Evolutionary conservation across 2,888 invertebrate genomes (phyloP).

Genomic region (Drosophila phalerata): DNA sequence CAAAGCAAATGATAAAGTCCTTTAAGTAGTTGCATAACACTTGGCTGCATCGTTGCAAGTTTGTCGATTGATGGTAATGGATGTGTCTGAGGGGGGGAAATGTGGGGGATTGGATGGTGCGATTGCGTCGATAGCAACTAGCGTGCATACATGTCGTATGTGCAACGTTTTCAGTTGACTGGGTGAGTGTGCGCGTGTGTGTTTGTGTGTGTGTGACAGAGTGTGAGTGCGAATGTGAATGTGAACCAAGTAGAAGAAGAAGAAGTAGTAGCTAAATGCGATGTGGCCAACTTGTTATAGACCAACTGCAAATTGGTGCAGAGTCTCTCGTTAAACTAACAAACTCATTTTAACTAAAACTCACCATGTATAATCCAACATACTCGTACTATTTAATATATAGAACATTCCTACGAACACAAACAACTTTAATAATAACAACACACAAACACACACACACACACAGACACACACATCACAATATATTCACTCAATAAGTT

Average conservation of each 20-base stretch:
- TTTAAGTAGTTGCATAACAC: slow-evolving; percentile 79
- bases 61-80: slow-evolving; percentile 3
- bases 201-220: not conserved
- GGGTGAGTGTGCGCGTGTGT: slow-evolving; percentile 40
- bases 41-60: slow-evolving; percentile 69
- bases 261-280: slow-evolving; percentile 20
- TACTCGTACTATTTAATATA: slow-evolving; percentile 25
- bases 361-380: slow-evolving; percentile 59
- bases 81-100: not conserved
- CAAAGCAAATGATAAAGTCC: slow-evolving; percentile 74
- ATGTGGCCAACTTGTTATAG: slow-evolving; percentile 60
- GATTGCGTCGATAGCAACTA: slow-evolving; percentile 65
- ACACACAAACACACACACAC: slow-evolving; percentile 22
- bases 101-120: slow-evolving; percentile 14
- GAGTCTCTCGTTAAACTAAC: slow-evolving; percentile 33
- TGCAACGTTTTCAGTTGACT: slow-evolving; percentile 77
- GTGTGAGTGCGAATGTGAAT: slow-evolving; percentile 22
- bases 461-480: slow-evolving; percentile 27
- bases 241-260: not conserved
- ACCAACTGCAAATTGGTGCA: slow-evolving; percentile 55
- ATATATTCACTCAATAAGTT: slow-evolving; percentile 43
- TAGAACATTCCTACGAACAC: slow-evolving; percentile 19
- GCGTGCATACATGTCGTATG: slow-evolving; percentile 79
- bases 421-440: slow-evolving; percentile 4
- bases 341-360: slow-evolving; percentile 50